Evolutionary conservation across 92 coral and sea anemone species (phyloP), one percentile per base, ranked within the genome.

Genomic region (Paramuricea clavata): DNA sequence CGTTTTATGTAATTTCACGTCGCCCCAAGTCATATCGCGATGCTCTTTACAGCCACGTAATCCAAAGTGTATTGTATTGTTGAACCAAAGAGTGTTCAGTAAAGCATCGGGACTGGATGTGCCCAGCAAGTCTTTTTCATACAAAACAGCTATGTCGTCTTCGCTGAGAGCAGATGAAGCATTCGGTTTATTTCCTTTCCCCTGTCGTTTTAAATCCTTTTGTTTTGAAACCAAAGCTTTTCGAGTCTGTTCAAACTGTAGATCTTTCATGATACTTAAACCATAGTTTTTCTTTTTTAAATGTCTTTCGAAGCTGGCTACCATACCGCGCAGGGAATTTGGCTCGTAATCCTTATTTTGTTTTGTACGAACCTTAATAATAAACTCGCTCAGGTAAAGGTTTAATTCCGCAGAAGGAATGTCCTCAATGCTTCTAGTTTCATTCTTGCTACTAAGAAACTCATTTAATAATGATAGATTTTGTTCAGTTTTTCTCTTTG

Each of bases 11-110:
- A 85, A 64, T 44, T 86, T 68, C 76, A 90, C 86, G 75, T 85
- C 90, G 15, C 92, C 89, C 89, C 90, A 86, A 42, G 67, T 39
- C 92, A 82, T 82, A 50, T 80, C 83, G 44, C 83, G 69, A 43
- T 83, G 89, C 62, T 83, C 89, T 35, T 76, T 74, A 47, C 87
- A 82, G 25, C 90, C 90, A 11, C 90, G 77, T 16, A 86, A 86
- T 19, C 85, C 88, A 74, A 84, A 89, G 67, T 76, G 92, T 27
- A 89, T 30, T 22, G 83, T 70, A 78, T 80, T 87, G n/a, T n/a
- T n/a, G n/a, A n/a, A n/a, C n/a, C n/a, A n/a, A n/a, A n/a, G n/a
- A n/a, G n/a, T n/a, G n/a, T n/a, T n/a, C n/a, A n/a, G n/a, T n/a
- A n/a, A n/a, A n/a, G n/a, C n/a, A n/a, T n/a, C n/a, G n/a, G n/a